phyloP scores from a whole-genome alignment of 2,888 invertebrate genomes.

The Synanthedon formicaeformis region DNA sequence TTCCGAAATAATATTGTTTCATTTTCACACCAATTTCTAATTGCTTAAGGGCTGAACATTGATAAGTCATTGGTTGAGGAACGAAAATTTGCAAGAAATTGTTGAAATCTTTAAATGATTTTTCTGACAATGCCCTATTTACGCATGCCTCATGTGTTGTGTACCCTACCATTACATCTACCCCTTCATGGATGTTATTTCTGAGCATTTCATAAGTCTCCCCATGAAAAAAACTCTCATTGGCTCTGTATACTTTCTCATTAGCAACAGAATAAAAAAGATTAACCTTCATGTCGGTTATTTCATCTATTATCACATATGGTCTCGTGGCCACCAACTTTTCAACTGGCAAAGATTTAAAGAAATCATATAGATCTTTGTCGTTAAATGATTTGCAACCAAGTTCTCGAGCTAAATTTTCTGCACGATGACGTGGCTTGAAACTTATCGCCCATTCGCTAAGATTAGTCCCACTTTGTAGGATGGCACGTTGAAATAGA shows the following conservation, averaged over 20 bases:
- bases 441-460: slow-evolving; percentile 61
- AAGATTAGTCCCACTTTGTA: slow-evolving; percentile 77
- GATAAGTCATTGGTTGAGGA: slow-evolving; percentile 42
- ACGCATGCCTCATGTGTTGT: slow-evolving; percentile 74
- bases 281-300: neutral
- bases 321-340: slow-evolving; percentile 2
- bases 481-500: slow-evolving; percentile 64
- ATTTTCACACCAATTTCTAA: slow-evolving; percentile 1
- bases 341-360: slow-evolving; percentile 6
- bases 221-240: slow-evolving; percentile 10
- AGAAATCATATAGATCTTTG: slow-evolving; percentile 8
- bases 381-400: slow-evolving; percentile 3
- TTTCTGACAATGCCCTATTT: neutral
- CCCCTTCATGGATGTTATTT: slow-evolving; percentile 40
- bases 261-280: slow-evolving; percentile 2
- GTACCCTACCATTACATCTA: slow-evolving; percentile 75
- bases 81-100: slow-evolving; percentile 5
- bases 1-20: slow-evolving; percentile 11
- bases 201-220: slow-evolving; percentile 25
- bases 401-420: slow-evolving; percentile 7
- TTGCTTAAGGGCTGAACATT: slow-evolving; percentile 49
- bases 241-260: slow-evolving; percentile 7
- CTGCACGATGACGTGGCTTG: slow-evolving; percentile 59
- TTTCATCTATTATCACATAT: slow-evolving; percentile 5
- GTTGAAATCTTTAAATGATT: neutral